These are phyloP conservation scores for Schizaphis graminum DNA, from an alignment of 2,888 invertebrate genomes.

Conservation along the genomic window DNA sequence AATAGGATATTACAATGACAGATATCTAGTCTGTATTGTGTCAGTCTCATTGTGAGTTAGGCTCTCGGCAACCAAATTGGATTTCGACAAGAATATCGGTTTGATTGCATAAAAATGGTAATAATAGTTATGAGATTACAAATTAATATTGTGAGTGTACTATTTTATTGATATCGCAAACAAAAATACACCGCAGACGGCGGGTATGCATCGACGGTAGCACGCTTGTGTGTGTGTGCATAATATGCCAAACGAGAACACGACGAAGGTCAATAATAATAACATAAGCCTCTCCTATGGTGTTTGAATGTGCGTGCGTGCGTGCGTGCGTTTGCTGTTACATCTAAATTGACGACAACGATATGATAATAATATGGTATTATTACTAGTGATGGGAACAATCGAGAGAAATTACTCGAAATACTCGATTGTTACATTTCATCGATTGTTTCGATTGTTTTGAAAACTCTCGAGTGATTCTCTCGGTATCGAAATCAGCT, in stretches of 20 bases:
- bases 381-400: no score
- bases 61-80: background rate
- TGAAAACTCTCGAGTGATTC: no score
- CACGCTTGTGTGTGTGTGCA: background rate
- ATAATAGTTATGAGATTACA: background rate
- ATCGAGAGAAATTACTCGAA: no score
- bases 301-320: background rate
- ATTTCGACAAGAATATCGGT: slow-evolving; percentile 14
- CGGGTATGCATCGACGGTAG: background rate
- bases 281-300: slow-evolving; percentile 6
- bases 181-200: background rate
- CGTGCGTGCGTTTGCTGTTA: no score
- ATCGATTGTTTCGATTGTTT: no score
- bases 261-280: slow-evolving; percentile 42
- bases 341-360: background rate
- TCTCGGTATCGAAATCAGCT: no score
- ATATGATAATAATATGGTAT: background rate
- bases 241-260: slow-evolving; percentile 28
- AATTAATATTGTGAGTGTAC: background rate
- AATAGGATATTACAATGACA: background rate
- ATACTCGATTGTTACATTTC: no score
- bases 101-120: slow-evolving; percentile 18
- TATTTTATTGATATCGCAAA: background rate
- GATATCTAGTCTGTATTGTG: background rate
- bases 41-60: background rate